Evolutionary conservation across 2,888 invertebrate genomes (phyloP), one percentile per base, ranked within the genome.

Genomic region (Drosophila falleni): DNA sequence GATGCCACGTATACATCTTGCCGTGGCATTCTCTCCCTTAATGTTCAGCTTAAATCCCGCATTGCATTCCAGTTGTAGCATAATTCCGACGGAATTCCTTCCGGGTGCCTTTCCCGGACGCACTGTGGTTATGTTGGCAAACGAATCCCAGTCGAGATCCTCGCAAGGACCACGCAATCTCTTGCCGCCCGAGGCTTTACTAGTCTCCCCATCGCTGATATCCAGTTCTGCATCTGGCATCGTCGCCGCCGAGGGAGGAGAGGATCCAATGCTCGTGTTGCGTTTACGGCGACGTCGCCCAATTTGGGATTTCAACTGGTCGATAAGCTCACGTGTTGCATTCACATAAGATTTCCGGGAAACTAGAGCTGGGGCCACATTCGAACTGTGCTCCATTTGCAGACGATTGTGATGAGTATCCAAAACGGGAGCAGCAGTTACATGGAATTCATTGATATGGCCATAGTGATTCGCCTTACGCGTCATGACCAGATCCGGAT

Each of bases 1-100:
- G 76, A 96, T 94, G 0, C 98, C 97, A 71, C 96, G 94, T 3
- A 96, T 95, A 91, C 98, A 98, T 87, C 95, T 95, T 0, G 96
- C 96, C 0, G 97, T 97, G 3, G 95, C 94, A 89, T 97, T 97
- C 59, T 94, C 94, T 19, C 94, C 94, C 62, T 95, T 95, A 70
- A 97, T 93, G 90, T 97, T 97, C 4, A 96, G 93, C 11, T 95
- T 95, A 86, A 96, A 97, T 4, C 97, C 97, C 75, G 95, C 95
- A 1, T 95, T 95, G 90, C 97, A 97, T 0, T 95, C 95, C 39
- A 97, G 94, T 80, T 95, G 94, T 0, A 97, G 94, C 50, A 96
- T 94, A 0, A 96, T 96, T 0, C 97, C 97, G 54, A 96, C 95
- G 73, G 96, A 96, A 90, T 95, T 96, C 6, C 95, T 95, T 13